phyloP scores from a whole-genome alignment of 2,888 invertebrate genomes.

The Diaphora mendica region DNA sequence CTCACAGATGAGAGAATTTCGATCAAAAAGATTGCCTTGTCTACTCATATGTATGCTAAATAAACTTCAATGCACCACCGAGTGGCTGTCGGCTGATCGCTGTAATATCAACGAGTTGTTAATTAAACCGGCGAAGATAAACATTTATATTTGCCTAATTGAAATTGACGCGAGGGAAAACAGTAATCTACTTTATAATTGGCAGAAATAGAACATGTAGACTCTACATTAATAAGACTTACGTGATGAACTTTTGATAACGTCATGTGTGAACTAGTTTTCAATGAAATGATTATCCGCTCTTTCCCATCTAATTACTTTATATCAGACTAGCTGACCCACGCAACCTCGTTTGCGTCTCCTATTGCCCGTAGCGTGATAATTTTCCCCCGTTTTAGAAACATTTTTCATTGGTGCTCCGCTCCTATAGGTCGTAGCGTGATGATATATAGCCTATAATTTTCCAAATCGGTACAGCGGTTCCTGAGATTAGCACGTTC shows the following conservation, averaged over 20 bases:
- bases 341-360: no score
- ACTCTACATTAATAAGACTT: conserved; percentile 34
- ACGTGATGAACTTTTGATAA: background rate
- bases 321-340: no score
- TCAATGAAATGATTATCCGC: background rate
- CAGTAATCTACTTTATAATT: conserved; percentile 8
- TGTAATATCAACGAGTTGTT: conserved; percentile 45
- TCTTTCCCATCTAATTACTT: background rate
- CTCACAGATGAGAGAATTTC: background rate
- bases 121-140: conserved; percentile 60
- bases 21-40: background rate
- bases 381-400: no score
- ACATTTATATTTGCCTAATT: conserved; percentile 70
- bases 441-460: no score
- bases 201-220: conserved; percentile 24
- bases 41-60: background rate
- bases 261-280: background rate
- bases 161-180: conserved; percentile 58
- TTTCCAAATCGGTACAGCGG: no score
- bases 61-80: background rate
- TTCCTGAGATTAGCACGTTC: no score
- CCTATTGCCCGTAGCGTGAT: no score
- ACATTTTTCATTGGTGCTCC: no score
- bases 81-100: background rate
- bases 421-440: no score